These are phyloP conservation scores for Gallinago solitaria DNA, from an alignment of 2,797 vertebrate species.

Conservation along the genomic window DNA sequence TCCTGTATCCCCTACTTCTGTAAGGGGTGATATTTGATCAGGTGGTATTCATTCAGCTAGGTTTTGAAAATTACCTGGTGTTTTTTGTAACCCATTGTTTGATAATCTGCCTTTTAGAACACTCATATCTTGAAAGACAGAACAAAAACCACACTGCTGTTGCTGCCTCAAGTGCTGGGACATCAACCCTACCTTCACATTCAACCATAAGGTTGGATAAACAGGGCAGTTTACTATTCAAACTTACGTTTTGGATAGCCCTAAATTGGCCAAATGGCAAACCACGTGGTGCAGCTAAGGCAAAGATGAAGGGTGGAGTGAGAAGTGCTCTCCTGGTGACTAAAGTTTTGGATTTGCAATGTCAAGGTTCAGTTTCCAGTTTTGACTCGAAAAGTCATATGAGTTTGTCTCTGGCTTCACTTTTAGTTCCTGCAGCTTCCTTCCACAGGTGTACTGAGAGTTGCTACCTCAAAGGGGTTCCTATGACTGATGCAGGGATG, in stretches of 20 bases:
- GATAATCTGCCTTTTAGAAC: neutral
- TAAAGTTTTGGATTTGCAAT: neutral
- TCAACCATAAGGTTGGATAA: neutral
- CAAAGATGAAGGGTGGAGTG: neutral
- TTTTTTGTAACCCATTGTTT: neutral
- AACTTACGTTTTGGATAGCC: neutral
- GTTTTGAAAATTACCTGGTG: neutral
- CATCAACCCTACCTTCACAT: neutral
- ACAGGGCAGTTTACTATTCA: neutral
- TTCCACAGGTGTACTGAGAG: neutral
- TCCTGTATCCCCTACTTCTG: neutral
- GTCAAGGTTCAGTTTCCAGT: neutral
- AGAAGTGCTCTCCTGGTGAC: neutral
- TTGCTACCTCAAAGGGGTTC: neutral
- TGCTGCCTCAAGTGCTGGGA: neutral
- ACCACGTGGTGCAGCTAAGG: neutral
- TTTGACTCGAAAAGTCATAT: neutral
- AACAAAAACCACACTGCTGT: neutral
- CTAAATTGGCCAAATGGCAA: neutral
- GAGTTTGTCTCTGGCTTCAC: neutral
- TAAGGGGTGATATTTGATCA: neutral
- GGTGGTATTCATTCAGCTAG: neutral
- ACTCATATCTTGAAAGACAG: neutral
- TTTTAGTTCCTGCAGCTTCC: neutral
- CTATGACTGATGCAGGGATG: neutral